Conservation (phyloP, 1,140 invertebrate genomes). For the Drosophila gunungcola region DNA sequence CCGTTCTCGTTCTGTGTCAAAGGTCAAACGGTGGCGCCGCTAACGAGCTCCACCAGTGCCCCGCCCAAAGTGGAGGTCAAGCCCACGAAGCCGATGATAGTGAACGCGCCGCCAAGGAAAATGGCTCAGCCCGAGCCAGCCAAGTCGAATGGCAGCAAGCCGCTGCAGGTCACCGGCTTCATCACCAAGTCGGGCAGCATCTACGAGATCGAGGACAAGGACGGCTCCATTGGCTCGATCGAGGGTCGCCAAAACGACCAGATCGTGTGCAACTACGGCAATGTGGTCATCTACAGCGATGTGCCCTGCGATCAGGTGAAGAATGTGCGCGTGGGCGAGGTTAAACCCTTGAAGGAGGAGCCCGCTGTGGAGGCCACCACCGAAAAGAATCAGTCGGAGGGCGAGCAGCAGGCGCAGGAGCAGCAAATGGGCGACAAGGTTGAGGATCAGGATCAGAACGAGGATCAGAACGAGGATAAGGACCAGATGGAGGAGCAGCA, state of each 20-base stretch:
- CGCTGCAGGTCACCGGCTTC: conserved; percentile 76
- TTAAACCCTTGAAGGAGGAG: conserved; percentile 40
- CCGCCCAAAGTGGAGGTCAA: conserved; percentile 31
- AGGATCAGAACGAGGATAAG: conserved; percentile 20
- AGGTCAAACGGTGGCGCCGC: conserved; percentile 54
- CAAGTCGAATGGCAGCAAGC: conserved; percentile 46
- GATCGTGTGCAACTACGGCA: conserved; percentile 77
- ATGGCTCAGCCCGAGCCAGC: conserved; percentile 37
- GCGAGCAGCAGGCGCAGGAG: neutral
- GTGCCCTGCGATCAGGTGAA: conserved; percentile 79
- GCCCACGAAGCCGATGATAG: conserved; percentile 63
- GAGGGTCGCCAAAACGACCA: conserved; percentile 65
- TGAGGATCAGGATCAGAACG: conserved; percentile 14
- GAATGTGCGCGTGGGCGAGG: conserved; percentile 59
- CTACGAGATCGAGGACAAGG: conserved; percentile 73
- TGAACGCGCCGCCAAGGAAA: conserved; percentile 71
- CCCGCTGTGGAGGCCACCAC: neutral
- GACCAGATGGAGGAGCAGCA: conserved; percentile 14
- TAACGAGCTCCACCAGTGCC: conserved; percentile 61
- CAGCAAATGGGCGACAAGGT: neutral
- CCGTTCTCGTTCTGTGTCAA: conserved; percentile 8
- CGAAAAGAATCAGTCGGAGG: conserved; percentile 1
- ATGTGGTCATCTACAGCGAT: conserved; percentile 79
- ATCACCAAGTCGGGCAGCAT: conserved; percentile 77
- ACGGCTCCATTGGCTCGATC: conserved; percentile 66